Base-by-base conservation (phyloP, 1,140 invertebrate species). In the Eriocheir sinensis region DNA sequence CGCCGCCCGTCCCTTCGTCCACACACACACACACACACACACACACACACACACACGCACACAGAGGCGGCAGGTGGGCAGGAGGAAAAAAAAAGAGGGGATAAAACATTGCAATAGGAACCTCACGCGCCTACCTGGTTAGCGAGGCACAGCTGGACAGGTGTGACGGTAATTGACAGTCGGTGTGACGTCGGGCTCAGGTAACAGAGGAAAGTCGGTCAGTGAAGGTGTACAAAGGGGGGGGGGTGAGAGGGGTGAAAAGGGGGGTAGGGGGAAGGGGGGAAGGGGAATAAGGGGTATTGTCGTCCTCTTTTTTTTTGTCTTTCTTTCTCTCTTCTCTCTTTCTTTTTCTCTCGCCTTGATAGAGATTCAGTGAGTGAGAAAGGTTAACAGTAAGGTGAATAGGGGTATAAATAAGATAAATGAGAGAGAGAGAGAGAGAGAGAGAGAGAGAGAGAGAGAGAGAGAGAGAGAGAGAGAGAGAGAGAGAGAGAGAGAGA, bases 391-490 rank as follows among this genome's bases (percentile, higher is more conserved):
- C 44, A 48, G 15, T 81, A 4, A n/a, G 4, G 6, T n/a, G 79
- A 81, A 72, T 27, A 72, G 53, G 12, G 53, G 53, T 27, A 12
- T 12, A 72, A 72, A 72, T 72, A 72, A 12, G 53, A 27, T 27
- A 81, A 48, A 8, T 48, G 53, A 21, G 53, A 6, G 27, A 27
- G 53, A 21, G n/a, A 72, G 2, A 2, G 27, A 72, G 21, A n/a
- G 9, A 36, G 34, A 27, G 12, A 12, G 81, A 85, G 81, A 38
- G 81, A 72, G 53, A 72, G 53, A 72, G 53, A 72, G 53, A 72
- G 53, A 72, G 53, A 72, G 53, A 72, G 53, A 72, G 53, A 72
- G 53, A 72, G 53, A 72, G 53, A 72, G 53, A 72, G 53, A 72
- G 53, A 72, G 81, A 85, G 81, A 27, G 34, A 85, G 81, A 85